Percentiles rank a stretch among this genome's conserved stretches.
phyloP scores from a whole-genome alignment of 2,888 invertebrate species.

The Nomada hirtipes region DNA sequence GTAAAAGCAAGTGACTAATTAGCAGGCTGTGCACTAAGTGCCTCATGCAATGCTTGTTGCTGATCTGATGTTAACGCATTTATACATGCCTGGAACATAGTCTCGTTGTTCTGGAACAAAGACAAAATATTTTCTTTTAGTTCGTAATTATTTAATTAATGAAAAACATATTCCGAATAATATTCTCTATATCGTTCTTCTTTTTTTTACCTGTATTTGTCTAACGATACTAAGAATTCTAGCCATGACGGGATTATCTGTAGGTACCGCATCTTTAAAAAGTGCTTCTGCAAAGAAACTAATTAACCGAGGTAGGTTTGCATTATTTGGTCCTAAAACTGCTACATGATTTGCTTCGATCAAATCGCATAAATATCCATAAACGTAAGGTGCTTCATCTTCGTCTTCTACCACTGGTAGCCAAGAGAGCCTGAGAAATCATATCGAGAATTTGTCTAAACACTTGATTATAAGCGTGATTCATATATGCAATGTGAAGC shows the following conservation, averaged over 20 bases:
- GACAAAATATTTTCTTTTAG: slow-evolving; percentile 13
- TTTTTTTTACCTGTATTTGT: slow-evolving; percentile 91
- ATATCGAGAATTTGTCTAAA: slow-evolving; percentile 7
- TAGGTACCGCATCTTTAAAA: slow-evolving; percentile 91
- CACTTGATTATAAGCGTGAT: background rate
- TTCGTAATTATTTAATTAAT: slow-evolving; percentile 8
- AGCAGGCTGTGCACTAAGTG: slow-evolving; percentile 85
- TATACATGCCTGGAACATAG: slow-evolving; percentile 92
- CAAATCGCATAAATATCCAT: slow-evolving; percentile 97
- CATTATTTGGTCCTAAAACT: slow-evolving; percentile 93
- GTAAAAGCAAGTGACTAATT: slow-evolving; percentile 67
- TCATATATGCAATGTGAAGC: background rate
- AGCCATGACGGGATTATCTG: slow-evolving; percentile 89
- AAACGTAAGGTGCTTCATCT: slow-evolving; percentile 98
- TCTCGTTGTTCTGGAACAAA: slow-evolving; percentile 88
- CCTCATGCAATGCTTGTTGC: slow-evolving; percentile 92
- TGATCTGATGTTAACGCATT: slow-evolving; percentile 91
- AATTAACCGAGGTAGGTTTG: slow-evolving; percentile 95
- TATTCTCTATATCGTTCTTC: slow-evolving; percentile 34
- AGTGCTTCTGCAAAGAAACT: slow-evolving; percentile 96
- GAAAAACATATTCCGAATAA: background rate
- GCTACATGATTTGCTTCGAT: slow-evolving; percentile 95
- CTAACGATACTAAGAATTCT: slow-evolving; percentile 94
- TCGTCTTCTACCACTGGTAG: slow-evolving; percentile 98
- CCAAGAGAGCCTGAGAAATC: slow-evolving; percentile 91